These are phyloP conservation scores for Drosophila seguyi DNA, from an alignment of 1,140 invertebrate genomes.

Conservation along the genomic window DNA sequence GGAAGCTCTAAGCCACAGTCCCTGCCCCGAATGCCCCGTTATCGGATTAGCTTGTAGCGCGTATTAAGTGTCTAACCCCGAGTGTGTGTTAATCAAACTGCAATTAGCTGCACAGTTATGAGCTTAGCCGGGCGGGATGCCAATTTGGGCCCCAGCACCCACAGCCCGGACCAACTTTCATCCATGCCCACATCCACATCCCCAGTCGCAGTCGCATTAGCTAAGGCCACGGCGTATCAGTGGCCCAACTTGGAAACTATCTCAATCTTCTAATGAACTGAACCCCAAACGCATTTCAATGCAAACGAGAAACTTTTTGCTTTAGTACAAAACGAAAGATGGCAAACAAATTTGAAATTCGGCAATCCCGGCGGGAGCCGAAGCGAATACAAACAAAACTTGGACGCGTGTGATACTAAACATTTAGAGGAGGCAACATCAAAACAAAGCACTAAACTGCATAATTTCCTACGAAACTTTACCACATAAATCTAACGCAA, in stretches of 20 bases:
- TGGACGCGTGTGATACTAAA: slow-evolving; percentile 81
- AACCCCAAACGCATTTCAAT: slow-evolving; percentile 38
- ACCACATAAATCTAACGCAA: slow-evolving; percentile 37
- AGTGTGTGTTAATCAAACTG: slow-evolving; percentile 49
- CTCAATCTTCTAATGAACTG: slow-evolving; percentile 66
- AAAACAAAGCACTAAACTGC: slow-evolving; percentile 42
- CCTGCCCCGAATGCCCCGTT: slow-evolving; percentile 11
- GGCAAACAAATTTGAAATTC: slow-evolving; percentile 32
- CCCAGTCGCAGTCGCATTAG: slow-evolving; percentile 54
- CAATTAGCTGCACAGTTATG: slow-evolving; percentile 70
- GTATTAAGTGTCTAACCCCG: slow-evolving; percentile 31
- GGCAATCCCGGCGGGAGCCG: slow-evolving; percentile 13
- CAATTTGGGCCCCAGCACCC: slow-evolving; percentile 31
- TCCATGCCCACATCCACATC: slow-evolving; percentile 51
- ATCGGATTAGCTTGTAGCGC: slow-evolving; percentile 36
- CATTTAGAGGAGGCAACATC: slow-evolving; percentile 69
- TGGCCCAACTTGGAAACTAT: slow-evolving; percentile 44
- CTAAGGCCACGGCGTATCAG: slow-evolving; percentile 46
- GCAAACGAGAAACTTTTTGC: slow-evolving; percentile 57
- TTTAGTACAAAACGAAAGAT: slow-evolving; percentile 61
- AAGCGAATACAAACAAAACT: slow-evolving; percentile 47
- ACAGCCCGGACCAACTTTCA: slow-evolving; percentile 52
- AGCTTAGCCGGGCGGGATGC: slow-evolving; percentile 62
- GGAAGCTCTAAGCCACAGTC: slow-evolving; percentile 66
- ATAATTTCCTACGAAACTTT: slow-evolving; percentile 41